Evolutionary conservation across 2,113 vertebrate genomes (phyloP).

Genomic region (Nibea albiflora): DNA sequence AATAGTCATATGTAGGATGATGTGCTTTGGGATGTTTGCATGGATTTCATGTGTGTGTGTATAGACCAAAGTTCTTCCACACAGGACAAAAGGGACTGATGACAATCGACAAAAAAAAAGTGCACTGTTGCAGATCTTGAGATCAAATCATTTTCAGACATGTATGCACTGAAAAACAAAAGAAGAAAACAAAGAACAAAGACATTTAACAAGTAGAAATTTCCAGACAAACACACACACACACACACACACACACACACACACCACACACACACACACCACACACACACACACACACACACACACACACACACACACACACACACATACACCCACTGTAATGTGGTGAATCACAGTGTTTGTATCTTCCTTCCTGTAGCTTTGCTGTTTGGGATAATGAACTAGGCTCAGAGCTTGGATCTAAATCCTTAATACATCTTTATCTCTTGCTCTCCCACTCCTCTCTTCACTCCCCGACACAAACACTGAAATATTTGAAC

Average conservation of each 20-base stretch:
- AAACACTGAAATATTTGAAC: conserved; percentile 13
- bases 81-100: not conserved
- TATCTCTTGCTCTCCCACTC: conserved; percentile 29
- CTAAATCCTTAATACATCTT: conserved; percentile 45
- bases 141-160: not conserved
- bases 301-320: no score
- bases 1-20: not conserved
- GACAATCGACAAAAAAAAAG: not conserved
- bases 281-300: no score
- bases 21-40: no score
- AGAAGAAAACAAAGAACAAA: not conserved
- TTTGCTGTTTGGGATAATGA: conserved; percentile 52
- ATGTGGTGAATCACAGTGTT: conserved; percentile 5
- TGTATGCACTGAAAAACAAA: not conserved
- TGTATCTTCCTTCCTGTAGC: conserved; percentile 37
- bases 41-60: no score
- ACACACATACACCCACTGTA: not conserved
- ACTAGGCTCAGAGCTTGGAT: conserved; percentile 15
- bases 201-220: not conserved
- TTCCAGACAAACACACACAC: not conserved
- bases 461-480: conserved; percentile 25
- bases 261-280: no score
- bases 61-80: not conserved
- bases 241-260: no score
- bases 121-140: not conserved